Percentiles rank a stretch among this genome's conserved stretches.
Evolutionary conservation across 2,797 vertebrate genomes (phyloP).

Genomic region (Arremon aurantiirostris): DNA sequence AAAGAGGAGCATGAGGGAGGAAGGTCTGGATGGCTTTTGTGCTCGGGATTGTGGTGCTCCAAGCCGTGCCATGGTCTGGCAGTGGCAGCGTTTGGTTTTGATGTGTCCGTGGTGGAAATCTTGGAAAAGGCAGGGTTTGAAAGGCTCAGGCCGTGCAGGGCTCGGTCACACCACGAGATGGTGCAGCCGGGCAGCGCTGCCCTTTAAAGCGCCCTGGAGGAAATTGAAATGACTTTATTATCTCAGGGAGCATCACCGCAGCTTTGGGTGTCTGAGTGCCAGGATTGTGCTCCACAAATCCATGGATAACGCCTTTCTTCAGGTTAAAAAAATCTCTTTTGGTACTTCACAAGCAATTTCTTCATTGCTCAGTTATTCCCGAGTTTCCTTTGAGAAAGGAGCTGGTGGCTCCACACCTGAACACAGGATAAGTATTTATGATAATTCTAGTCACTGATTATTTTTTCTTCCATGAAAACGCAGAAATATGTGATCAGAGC

Average conservation of each 20-base stretch:
- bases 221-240: accelerated
- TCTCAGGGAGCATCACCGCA: background rate
- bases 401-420: accelerated
- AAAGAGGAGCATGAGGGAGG: background rate
- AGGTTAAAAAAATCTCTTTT: too few species aligned
- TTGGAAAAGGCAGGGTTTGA: accelerated
- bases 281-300: background rate
- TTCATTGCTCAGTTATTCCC: background rate
- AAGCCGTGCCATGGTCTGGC: background rate
- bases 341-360: background rate
- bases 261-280: background rate
- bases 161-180: conserved; percentile 38
- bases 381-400: background rate
- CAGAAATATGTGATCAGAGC: accelerated
- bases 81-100: background rate
- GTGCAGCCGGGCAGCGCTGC: conserved; percentile 28
- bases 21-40: background rate
- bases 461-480: background rate
- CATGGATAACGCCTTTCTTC: accelerated
- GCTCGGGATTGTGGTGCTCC: background rate
- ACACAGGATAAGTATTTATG: accelerated
- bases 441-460: background rate
- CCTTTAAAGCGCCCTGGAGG: background rate
- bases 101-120: accelerated
- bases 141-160: background rate